Evolutionary conservation across 2,888 invertebrate genomes (phyloP), one percentile per base, ranked within the genome.

Genomic region (Rotaria magnacalcarata): DNA sequence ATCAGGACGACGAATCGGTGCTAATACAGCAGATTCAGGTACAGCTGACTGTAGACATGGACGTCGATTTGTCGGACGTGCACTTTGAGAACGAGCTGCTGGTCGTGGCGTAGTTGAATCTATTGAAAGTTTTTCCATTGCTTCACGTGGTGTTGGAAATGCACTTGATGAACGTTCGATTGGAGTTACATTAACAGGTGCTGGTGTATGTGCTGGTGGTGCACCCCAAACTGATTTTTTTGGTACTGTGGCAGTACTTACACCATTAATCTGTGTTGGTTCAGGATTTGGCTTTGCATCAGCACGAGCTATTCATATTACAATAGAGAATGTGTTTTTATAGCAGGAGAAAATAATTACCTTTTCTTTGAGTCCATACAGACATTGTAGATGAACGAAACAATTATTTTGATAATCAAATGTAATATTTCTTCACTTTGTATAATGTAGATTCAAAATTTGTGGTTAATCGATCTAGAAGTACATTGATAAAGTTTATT

Each of bases 31-130:
- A 2, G 80, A 47, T 80, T 80, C 80, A 24, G 80, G 80, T 47
- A 80, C 47, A n/a, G 80, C 80, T 14, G 80, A 80, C 24, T 47
- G 80, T 80, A 80, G 14, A n/a, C n/a, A 21, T 24, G 80, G n/a
- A 47, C 80, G 80, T 41, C 67, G 67, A 80, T 24, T n/a, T 47
- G 80, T 1, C 7, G 80, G 80, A 10, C 47, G 80, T 41, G 47
- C 47, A 80, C 80, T 80, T 47, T n/a, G 47, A 47, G 47, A 80
- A 24, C 80, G 43, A 11, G n/a, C 80, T 19, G 24, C 10, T 2
- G 80, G 11, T 21, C 21, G 27, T 34, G 34, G 0, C 16, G 16
- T 5, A 5, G 34, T 0, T 34, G 67, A 1, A 34, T 27, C 19
- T 41, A 67, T 14, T 27, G 34, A 67, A 34, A 67, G 67, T 11